phyloP scores from a whole-genome alignment of 2,888 invertebrate genomes.

The Drosophila algonquin region DNA sequence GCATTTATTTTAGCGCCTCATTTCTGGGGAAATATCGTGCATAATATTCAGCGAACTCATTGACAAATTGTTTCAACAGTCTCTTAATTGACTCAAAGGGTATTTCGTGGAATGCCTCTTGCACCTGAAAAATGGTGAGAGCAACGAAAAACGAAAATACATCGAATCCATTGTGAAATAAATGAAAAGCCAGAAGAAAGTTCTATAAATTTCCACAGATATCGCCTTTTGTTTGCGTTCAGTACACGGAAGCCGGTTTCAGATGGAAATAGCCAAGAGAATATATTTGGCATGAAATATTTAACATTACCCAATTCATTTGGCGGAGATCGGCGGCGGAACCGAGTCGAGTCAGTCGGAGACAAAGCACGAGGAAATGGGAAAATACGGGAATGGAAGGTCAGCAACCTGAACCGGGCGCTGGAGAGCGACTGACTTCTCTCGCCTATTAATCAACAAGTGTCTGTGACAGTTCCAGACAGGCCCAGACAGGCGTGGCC shows the following conservation, averaged over 20 bases:
- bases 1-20: background rate
- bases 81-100: constrained; percentile 37
- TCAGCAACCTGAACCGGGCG: constrained; percentile 53
- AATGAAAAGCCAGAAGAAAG: constrained; percentile 1
- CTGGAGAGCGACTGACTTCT: constrained; percentile 21
- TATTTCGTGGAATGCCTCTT: constrained; percentile 24
- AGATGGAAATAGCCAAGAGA: constrained; percentile 47
- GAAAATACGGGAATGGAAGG: constrained; percentile 56
- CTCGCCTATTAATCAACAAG: constrained; percentile 73
- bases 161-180: constrained; percentile 24
- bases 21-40: background rate
- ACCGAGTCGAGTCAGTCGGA: background rate
- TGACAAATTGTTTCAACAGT: constrained; percentile 19
- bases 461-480: constrained; percentile 52
- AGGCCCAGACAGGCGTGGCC: constrained; percentile 55
- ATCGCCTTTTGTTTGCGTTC: constrained; percentile 21
- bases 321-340: constrained; percentile 13
- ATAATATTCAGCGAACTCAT: constrained; percentile 38
- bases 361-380: constrained; percentile 65
- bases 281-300: constrained; percentile 42
- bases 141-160: constrained; percentile 36
- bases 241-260: constrained; percentile 60
- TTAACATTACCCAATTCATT: constrained; percentile 41
- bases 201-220: constrained; percentile 21
- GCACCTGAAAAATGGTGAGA: constrained; percentile 52